phyloP scores from a whole-genome alignment of 2,888 invertebrate species.

The Lithophane semibrunnea region DNA sequence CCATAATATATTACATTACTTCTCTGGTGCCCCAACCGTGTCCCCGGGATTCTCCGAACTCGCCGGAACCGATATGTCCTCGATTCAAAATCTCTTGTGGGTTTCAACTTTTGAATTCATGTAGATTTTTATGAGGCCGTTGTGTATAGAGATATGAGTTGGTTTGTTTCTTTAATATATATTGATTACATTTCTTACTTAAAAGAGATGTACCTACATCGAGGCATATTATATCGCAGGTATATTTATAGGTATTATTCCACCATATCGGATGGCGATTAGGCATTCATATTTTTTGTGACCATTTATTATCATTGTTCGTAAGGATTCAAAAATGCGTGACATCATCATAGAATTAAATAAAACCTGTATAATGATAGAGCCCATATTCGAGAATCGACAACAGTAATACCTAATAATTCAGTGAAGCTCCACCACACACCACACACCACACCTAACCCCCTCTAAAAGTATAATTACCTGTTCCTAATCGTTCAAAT shows the following conservation, averaged over 20 bases:
- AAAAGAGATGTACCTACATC: background rate
- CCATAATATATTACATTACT: conserved; percentile 61
- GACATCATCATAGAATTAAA: conserved; percentile 29
- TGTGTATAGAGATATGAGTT: background rate
- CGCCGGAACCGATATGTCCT: conserved; percentile 51
- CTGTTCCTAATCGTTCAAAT: conserved; percentile 21
- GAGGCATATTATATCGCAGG: too few relatives aligned
- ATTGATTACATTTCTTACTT: background rate
- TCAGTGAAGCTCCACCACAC: background rate
- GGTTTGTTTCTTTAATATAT: background rate
- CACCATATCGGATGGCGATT: too few relatives aligned
- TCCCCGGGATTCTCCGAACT: conserved; percentile 58
- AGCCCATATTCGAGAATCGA: background rate
- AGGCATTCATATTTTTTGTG: background rate
- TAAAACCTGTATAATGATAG: conserved; percentile 21
- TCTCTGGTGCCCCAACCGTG: conserved; percentile 20
- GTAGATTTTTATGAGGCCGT: conserved; percentile 28
- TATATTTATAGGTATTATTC: background rate
- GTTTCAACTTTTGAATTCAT: conserved; percentile 36
- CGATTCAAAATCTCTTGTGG: conserved; percentile 47
- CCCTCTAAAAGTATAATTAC: conserved; percentile 35
- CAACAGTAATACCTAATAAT: background rate
- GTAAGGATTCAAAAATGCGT: background rate
- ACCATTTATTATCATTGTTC: conserved; percentile 7
- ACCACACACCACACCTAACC: conserved; percentile 1